Percentiles rank a stretch among this genome's conserved stretches.
These are phyloP conservation scores for Cremastobaeus sp. DNA, from an alignment of 2,888 invertebrate species.

Conservation along the genomic window DNA sequence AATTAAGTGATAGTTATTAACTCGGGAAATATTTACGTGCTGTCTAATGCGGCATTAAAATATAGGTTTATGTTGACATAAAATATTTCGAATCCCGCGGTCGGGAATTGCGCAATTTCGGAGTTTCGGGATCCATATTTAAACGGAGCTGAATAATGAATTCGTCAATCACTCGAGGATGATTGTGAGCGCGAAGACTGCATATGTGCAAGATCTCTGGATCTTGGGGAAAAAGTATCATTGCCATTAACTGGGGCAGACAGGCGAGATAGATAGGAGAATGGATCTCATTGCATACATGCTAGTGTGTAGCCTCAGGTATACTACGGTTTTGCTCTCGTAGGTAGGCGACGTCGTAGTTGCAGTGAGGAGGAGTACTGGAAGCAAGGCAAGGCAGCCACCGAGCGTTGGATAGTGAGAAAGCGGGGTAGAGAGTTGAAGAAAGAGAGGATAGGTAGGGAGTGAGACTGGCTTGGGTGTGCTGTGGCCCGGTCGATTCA, in stretches of 20 bases:
- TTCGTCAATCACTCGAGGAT: too few relatives aligned
- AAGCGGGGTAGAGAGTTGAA: slow-evolving; percentile 61
- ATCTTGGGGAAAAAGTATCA: slow-evolving; percentile 32
- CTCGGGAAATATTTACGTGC: too few relatives aligned
- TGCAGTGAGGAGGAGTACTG: slow-evolving; percentile 54
- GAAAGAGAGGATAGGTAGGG: slow-evolving; percentile 59
- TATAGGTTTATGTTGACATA: too few relatives aligned
- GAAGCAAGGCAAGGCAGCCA: slow-evolving; percentile 57
- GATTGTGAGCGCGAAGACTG: neutral
- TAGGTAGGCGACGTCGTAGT: slow-evolving; percentile 32
- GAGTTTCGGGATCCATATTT: too few relatives aligned
- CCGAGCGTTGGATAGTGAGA: slow-evolving; percentile 58
- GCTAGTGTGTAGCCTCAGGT: slow-evolving; percentile 17
- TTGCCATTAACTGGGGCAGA: slow-evolving; percentile 20
- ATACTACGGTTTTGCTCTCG: neutral
- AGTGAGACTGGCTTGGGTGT: slow-evolving; percentile 61
- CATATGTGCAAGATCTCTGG: slow-evolving; percentile 31
- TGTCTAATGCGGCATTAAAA: too few relatives aligned
- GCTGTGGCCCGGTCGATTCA: slow-evolving; percentile 64
- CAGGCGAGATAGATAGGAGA: slow-evolving; percentile 13
- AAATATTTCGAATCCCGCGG: too few relatives aligned
- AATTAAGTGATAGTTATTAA: too few relatives aligned
- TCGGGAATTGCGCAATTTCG: too few relatives aligned
- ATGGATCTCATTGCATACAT: slow-evolving; percentile 6
- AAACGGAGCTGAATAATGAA: too few relatives aligned